Evolutionary conservation across 2,797 vertebrate species (phyloP).

Genomic region (Thaleichthys pacificus): DNA sequence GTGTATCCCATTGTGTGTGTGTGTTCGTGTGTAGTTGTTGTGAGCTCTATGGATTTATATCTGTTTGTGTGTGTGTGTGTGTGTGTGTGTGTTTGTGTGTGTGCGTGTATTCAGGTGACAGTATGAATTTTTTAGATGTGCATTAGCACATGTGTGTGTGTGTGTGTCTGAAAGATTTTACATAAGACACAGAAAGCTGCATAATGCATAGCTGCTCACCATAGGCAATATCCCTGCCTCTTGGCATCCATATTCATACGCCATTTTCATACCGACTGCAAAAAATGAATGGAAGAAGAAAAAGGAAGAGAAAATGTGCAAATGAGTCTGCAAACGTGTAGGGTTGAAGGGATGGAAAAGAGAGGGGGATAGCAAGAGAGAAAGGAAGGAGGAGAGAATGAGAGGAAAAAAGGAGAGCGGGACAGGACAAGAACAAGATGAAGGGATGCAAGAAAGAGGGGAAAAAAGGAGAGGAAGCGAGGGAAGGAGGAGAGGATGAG

Average conservation of each 20-base stretch:
- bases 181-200: too few relatives aligned
- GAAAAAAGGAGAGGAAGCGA: too few relatives aligned
- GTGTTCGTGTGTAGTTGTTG: conserved; percentile 14
- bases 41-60: background rate
- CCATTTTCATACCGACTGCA: too few relatives aligned
- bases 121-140: conserved; percentile 19
- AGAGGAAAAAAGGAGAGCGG: background rate
- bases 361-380: background rate
- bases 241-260: too few relatives aligned
- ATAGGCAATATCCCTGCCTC: too few relatives aligned
- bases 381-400: background rate
- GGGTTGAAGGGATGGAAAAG: background rate
- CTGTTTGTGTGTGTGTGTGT: background rate
- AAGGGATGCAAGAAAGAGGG: too few relatives aligned
- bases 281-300: too few relatives aligned
- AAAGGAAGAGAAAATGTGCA: too few relatives aligned
- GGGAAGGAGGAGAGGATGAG: too few relatives aligned
- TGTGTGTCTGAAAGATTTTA: background rate
- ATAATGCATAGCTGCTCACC: too few relatives aligned
- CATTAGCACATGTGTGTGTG: conserved; percentile 9
- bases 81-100: background rate
- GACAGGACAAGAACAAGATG: too few relatives aligned
- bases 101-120: conserved; percentile 4
- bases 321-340: too few relatives aligned
- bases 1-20: conserved; percentile 11